Conservation (phyloP, 2,888 invertebrate species). For the Apocheima hispidaria region DNA sequence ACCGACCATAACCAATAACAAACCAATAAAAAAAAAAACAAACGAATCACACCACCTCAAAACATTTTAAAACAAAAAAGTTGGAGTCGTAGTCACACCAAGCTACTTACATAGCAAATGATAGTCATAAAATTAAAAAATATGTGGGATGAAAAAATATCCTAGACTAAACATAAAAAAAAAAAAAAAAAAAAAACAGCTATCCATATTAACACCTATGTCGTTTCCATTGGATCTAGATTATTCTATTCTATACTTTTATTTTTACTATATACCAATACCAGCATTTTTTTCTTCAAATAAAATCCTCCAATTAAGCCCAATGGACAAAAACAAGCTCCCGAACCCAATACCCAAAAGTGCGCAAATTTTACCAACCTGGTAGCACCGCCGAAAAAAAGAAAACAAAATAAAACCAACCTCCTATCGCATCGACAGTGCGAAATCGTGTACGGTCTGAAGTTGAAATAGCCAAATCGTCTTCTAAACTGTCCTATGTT, state of each 20-base stretch:
- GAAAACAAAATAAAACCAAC: constrained; percentile 82
- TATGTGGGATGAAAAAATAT: too few species aligned
- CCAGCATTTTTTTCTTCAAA: background rate
- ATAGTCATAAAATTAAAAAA: too few species aligned
- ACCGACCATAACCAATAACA: background rate
- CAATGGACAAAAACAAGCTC: background rate
- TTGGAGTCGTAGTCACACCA: background rate
- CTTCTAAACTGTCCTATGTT: constrained; percentile 87
- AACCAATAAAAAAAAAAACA: background rate
- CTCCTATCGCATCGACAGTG: constrained; percentile 92
- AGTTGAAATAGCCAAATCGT: constrained; percentile 89
- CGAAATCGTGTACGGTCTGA: constrained; percentile 89
- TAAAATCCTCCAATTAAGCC: background rate
- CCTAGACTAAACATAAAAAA: too few species aligned
- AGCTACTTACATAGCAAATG: background rate
- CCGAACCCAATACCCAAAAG: constrained; percentile 1
- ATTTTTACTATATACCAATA: too few species aligned
- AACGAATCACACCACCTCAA: background rate
- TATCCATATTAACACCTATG: background rate
- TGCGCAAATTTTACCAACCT: background rate
- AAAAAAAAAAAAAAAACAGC: background rate
- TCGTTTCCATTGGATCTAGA: background rate
- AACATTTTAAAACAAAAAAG: background rate
- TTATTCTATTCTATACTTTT: background rate
- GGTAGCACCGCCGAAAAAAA: constrained; percentile 32